Conservation (phyloP, 2,113 vertebrate genomes). For the Hydrochoerus hydrochaeris region DNA sequence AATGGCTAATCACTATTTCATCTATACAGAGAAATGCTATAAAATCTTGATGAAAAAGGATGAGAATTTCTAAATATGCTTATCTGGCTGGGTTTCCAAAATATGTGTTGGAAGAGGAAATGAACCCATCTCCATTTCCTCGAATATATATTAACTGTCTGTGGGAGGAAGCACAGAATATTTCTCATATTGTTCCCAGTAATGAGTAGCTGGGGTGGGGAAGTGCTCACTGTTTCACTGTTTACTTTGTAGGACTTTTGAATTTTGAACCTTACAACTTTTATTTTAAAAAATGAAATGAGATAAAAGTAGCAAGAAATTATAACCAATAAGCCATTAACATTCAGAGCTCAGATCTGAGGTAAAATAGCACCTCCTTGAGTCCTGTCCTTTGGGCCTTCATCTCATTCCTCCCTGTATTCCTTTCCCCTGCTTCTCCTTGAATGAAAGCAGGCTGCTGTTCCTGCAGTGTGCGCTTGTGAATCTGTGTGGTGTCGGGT, state of each 20-base stretch:
- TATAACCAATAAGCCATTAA: slow-evolving; percentile 22
- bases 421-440: background rate
- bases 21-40: background rate
- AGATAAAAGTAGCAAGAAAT: slow-evolving; percentile 35
- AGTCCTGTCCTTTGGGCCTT: background rate
- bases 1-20: background rate
- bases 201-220: background rate
- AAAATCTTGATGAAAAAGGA: background rate
- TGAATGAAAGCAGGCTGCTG: background rate
- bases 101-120: background rate
- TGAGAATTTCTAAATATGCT: background rate
- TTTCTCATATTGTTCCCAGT: background rate
- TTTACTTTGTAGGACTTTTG: background rate
- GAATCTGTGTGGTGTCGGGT: background rate
- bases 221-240: background rate
- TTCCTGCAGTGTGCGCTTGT: background rate
- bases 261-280: slow-evolving; percentile 5
- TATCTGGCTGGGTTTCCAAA: background rate
- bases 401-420: background rate
- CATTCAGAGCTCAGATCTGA: background rate
- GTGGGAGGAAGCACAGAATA: slow-evolving; percentile 1
- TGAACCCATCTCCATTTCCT: background rate
- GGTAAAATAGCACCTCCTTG: background rate
- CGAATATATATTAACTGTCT: background rate
- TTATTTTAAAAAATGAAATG: background rate